These are phyloP conservation scores for Prenolepis imparis DNA, from an alignment of 2,888 invertebrate species.

Conservation along the genomic window DNA sequence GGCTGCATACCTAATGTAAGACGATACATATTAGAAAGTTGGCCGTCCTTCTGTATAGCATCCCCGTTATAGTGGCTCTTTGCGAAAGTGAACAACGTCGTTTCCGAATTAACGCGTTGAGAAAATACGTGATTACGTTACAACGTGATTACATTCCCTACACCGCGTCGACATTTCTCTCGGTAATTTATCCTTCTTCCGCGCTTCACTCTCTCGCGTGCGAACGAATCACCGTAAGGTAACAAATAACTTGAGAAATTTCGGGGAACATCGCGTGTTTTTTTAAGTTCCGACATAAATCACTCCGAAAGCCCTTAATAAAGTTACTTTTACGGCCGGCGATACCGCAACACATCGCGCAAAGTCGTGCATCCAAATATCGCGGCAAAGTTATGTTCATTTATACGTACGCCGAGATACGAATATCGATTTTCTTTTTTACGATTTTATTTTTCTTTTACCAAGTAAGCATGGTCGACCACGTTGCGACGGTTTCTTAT, in stretches of 20 bases:
- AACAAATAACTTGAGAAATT: constrained; percentile 33
- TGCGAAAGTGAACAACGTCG: neutral
- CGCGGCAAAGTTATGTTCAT: constrained; percentile 42
- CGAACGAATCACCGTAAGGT: neutral
- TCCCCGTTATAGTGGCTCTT: neutral
- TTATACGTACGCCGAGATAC: constrained; percentile 4
- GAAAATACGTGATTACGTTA: neutral
- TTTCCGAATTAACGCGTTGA: neutral
- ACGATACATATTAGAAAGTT: constrained; percentile 48
- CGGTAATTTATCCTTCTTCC: constrained; percentile 9
- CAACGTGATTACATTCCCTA: neutral
- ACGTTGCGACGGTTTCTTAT: constrained; percentile 42
- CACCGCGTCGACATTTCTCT: neutral
- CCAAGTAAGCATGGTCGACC: constrained; percentile 13
- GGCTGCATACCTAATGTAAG: constrained; percentile 71
- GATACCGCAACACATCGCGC: neutral
- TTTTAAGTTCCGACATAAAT: constrained; percentile 39
- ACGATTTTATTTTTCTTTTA: neutral
- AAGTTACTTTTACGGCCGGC: constrained; percentile 31
- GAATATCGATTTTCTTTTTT: constrained; percentile 41
- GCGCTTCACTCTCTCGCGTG: neutral
- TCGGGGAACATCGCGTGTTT: constrained; percentile 8
- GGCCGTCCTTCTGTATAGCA: neutral
- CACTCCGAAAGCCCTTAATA: constrained; percentile 17
- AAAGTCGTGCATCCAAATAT: neutral